A percentile compares a stretch with the other conserved stretches of the same genome.
Conservation (phyloP, 1,140 invertebrate species). For the Zaprionus lachaisei region DNA sequence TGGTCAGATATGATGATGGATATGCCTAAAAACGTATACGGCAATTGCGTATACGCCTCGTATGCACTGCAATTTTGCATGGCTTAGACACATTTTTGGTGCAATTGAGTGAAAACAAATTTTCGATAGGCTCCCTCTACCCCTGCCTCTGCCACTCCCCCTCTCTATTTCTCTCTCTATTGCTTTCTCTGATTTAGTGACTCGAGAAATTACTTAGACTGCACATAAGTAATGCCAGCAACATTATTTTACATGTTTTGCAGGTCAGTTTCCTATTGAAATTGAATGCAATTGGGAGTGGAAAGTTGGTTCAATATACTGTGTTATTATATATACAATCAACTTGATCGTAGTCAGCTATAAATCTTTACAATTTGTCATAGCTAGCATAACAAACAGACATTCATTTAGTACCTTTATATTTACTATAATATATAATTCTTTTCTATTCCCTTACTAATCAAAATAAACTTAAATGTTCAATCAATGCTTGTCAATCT, state of each 20-base stretch:
- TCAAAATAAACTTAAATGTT: too few relatives aligned
- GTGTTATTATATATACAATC: too few relatives aligned
- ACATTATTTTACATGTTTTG: neutral
- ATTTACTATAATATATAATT: too few relatives aligned
- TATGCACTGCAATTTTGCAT: conserved; percentile 12
- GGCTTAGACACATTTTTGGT: conserved; percentile 10
- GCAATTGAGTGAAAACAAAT: conserved; percentile 55
- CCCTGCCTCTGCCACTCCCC: neutral
- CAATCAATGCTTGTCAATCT: too few relatives aligned
- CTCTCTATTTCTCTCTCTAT: neutral
- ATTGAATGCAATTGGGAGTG: neutral
- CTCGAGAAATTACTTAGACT: conserved; percentile 10
- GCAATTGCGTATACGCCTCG: conserved; percentile 59
- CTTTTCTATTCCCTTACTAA: too few relatives aligned
- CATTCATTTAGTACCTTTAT: too few relatives aligned
- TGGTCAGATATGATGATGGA: conserved; percentile 67
- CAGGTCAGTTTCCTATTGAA: conserved; percentile 11
- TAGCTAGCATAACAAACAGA: too few relatives aligned
- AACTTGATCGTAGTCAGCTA: too few relatives aligned
- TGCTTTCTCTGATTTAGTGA: conserved; percentile 30
- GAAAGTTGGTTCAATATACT: too few relatives aligned
- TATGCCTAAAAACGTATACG: conserved; percentile 49
- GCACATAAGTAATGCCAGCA: conserved; percentile 18
- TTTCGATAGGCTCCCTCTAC: neutral
- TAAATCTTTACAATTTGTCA: too few relatives aligned